phyloP scores from a whole-genome alignment of 2,888 invertebrate genomes.

The Tribolium freemani region DNA sequence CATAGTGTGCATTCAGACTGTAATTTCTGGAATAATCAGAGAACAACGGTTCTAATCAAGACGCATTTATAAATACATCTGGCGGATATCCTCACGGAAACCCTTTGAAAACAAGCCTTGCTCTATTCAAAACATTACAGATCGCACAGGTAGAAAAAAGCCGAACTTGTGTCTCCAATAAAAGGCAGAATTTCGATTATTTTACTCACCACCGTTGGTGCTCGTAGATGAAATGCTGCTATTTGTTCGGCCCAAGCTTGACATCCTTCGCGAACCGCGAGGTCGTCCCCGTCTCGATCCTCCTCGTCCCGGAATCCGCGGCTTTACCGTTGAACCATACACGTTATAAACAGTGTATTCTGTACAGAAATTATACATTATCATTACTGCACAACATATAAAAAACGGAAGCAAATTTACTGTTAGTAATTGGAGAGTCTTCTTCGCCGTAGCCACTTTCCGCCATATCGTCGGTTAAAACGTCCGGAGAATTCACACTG shows the following conservation, averaged over 20 bases:
- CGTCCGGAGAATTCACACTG: conserved; percentile 62
- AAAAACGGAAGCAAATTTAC: conserved; percentile 56
- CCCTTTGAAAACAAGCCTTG: conserved; percentile 52
- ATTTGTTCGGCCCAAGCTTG: conserved; percentile 62
- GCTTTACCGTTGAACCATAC: conserved; percentile 66
- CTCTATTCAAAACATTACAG: conserved; percentile 22
- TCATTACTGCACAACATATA: conserved; percentile 22
- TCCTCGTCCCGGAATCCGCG: conserved; percentile 69
- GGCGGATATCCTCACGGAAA: conserved; percentile 59
- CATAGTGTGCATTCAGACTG: conserved; percentile 7
- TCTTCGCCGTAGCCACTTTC: conserved; percentile 63
- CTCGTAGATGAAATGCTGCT: conserved; percentile 38
- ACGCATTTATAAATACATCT: conserved; percentile 48
- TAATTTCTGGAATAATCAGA: conserved; percentile 12
- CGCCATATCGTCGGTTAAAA: conserved; percentile 57
- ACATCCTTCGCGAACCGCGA: conserved; percentile 78
- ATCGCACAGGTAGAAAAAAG: conserved; percentile 28
- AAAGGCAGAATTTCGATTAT: not conserved
- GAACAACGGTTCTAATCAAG: conserved; percentile 34
- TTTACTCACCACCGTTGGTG: conserved; percentile 48
- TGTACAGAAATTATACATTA: conserved; percentile 45
- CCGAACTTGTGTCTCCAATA: conserved; percentile 1
- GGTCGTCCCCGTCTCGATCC: conserved; percentile 81
- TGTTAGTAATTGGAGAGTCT: conserved; percentile 61
- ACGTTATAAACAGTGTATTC: conserved; percentile 65